Evolutionary conservation across 2,888 invertebrate genomes (phyloP).

Genomic region (Drosophila sordidapex): DNA sequence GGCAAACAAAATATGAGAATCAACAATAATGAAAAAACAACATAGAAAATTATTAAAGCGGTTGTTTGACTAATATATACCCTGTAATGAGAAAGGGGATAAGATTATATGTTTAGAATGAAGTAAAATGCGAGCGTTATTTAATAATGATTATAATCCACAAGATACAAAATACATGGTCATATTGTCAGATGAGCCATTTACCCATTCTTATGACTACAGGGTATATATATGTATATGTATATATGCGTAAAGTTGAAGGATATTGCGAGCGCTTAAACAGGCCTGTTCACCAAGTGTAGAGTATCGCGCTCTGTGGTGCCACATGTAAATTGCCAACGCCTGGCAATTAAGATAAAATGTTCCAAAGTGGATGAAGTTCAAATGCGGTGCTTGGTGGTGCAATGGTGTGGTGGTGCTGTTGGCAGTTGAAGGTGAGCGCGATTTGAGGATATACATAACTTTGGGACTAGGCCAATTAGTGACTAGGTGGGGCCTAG

Average conservation of each 20-base stretch:
- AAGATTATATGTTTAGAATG: not conserved
- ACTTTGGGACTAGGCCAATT: constrained; percentile 34
- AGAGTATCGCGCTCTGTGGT: constrained; percentile 49
- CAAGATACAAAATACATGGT: not conserved
- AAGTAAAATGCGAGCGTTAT: not conserved
- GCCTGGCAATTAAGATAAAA: constrained; percentile 72
- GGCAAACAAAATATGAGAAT: constrained; percentile 22
- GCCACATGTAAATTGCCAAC: constrained; percentile 51
- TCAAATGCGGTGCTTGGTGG: not conserved
- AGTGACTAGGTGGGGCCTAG: constrained; percentile 1
- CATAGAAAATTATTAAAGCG: not conserved
- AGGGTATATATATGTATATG: constrained; percentile 6
- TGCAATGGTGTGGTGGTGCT: not conserved
- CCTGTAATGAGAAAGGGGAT: not conserved
- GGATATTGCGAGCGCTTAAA: constrained; percentile 2
- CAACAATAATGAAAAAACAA: constrained; percentile 10
- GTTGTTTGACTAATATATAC: not conserved
- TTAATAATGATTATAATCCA: not conserved
- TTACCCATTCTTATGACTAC: not conserved
- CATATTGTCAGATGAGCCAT: not conserved
- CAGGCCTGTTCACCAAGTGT: constrained; percentile 23
- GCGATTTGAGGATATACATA: constrained; percentile 6
- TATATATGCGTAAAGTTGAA: not conserved
- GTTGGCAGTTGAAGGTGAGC: constrained; percentile 5
- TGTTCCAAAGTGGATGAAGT: constrained; percentile 37